Conservation (phyloP, 2,797 vertebrate genomes). For the Columba guinea region DNA sequence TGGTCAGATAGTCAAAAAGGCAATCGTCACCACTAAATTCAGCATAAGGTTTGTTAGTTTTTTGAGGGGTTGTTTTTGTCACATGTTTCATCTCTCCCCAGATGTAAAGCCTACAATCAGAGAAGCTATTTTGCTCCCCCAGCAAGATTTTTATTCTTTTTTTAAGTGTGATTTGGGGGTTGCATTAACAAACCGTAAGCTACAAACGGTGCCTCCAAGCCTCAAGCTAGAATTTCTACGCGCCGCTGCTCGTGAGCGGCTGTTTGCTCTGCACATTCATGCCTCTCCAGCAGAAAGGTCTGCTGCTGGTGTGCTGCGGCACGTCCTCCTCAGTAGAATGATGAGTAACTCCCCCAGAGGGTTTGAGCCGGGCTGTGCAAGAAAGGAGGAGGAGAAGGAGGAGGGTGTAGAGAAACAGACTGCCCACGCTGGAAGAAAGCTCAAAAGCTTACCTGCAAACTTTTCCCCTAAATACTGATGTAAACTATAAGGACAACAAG, state of each 20-base stretch:
- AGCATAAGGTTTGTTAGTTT: not conserved
- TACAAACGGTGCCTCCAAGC: not conserved
- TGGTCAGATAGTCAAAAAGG: slow-evolving; percentile 67
- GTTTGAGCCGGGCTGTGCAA: fast-evolving
- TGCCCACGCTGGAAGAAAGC: not conserved
- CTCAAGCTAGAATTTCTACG: not conserved
- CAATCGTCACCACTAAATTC: slow-evolving; percentile 62
- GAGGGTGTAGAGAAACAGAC: not conserved
- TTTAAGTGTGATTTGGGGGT: not conserved
- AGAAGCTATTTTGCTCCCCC: not conserved
- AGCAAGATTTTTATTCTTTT: not conserved
- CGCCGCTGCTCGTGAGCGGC: fast-evolving
- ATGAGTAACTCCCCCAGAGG: slow-evolving; percentile 3
- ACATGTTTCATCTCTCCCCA: not conserved
- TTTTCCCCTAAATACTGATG: not conserved
- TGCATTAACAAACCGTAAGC: not conserved
- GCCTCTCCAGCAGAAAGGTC: not conserved
- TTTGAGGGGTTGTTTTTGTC: not conserved
- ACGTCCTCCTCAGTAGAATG: not conserved
- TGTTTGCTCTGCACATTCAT: fast-evolving
- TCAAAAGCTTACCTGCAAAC: slow-evolving; percentile 1
- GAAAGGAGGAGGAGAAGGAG: not conserved
- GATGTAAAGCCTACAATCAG: not conserved
- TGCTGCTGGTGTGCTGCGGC: not conserved
- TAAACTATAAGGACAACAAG: slow-evolving; percentile 32